Conservation (phyloP, 2,888 invertebrate genomes). For the Prenolepis imparis region DNA sequence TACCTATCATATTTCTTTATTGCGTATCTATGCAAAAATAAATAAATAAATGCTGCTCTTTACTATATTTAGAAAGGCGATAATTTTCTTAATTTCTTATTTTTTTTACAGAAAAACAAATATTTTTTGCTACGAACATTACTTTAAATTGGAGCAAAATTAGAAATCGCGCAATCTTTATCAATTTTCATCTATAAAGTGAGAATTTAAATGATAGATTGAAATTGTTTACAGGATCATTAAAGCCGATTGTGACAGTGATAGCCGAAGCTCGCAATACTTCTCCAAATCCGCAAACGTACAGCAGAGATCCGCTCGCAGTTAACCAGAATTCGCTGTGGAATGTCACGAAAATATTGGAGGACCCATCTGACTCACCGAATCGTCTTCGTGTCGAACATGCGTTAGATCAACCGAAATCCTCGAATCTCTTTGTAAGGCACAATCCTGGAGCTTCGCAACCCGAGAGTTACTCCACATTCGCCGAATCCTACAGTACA, state of each 20-base stretch:
- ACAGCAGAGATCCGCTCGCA: conserved; percentile 41
- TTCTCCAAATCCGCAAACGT: conserved; percentile 59
- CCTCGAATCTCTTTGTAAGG: conserved; percentile 48
- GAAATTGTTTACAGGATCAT: conserved; percentile 77
- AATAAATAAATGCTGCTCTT: background rate
- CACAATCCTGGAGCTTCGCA: conserved; percentile 64
- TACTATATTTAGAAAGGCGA: background rate
- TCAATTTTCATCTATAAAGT: conserved; percentile 9
- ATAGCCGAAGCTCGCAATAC: conserved; percentile 77
- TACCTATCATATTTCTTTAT: conserved; percentile 18
- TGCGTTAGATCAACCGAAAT: conserved; percentile 52
- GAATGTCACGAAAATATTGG: conserved; percentile 49
- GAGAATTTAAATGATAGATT: conserved; percentile 64
- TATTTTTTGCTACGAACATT: background rate
- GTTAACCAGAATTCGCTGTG: conserved; percentile 60
- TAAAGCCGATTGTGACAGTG: conserved; percentile 74
- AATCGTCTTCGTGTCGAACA: conserved; percentile 51
- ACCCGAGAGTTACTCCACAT: conserved; percentile 61
- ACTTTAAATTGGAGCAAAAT: background rate
- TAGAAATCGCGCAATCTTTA: background rate
- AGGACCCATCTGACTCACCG: conserved; percentile 26
- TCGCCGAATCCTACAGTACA: conserved; percentile 58
- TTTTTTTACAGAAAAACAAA: background rate
- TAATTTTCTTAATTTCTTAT: background rate
- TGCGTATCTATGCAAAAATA: background rate